Evolutionary conservation across 2,113 vertebrate species (phyloP), one percentile per base, ranked within the genome.

Genomic region (Ciconia boyciana): DNA sequence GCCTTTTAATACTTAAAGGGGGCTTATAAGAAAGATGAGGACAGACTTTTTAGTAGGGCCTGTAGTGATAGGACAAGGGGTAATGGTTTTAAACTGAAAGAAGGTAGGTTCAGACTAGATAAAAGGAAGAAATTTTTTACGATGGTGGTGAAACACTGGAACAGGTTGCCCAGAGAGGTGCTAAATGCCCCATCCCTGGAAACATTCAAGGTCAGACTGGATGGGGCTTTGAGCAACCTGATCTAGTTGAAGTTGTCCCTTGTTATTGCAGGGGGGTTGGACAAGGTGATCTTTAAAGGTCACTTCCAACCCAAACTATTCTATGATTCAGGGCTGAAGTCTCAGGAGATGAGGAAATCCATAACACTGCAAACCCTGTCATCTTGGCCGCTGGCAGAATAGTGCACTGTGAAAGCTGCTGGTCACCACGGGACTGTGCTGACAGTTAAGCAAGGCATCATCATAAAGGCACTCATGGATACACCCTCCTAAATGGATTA

Each of bases 361-460:
- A 3, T 32, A 52, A 51, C 17, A 34, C 8, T 46, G 28, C 32
- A 83, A 58, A 83, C 9, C 8, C 10, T 3, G 7, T 17, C 3
- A 14, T 15, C 48, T 29, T 48, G 13, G 9, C 21, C 5, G 3
- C 13, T 61, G 34, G 6, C 24, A 58, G 57, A 65, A 52, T 11
- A 71, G 11, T 0, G 0, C 44, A 71, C 28, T 49, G 34, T 60
- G 25, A 84, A n/a, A 66, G 12, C 46, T 60, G 26, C 21, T 93
- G 52, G 14, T 54, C 18, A 49, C 22, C 4, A 20, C 1, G 1
- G 24, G 34, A 78, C 10, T 0, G 0, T 34, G 36, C 34, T 62
- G 48, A 20, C 51, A 83, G 11, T 24, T 22, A 41, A 78, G 24
- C 20, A 83, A 65, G 6, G 6, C 6, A 3, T 71, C 32, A 20